Evolutionary conservation across 1,140 invertebrate species (phyloP).

Genomic region (Rhynchophorus ferrugineus): DNA sequence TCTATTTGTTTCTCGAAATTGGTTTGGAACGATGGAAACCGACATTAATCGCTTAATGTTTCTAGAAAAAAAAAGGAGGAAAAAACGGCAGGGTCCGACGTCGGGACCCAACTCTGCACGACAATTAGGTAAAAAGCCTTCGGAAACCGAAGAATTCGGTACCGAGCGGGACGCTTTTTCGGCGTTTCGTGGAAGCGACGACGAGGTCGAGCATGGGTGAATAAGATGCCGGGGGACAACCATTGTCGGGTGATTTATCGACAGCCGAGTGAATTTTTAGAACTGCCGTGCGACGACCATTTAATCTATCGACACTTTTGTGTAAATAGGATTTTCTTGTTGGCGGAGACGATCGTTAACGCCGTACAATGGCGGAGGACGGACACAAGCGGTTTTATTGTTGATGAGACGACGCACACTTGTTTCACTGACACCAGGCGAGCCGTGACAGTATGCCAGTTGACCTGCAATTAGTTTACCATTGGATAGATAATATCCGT

Average conservation of each 20-base stretch:
- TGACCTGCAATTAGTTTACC: too few relatives aligned
- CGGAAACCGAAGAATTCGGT: background rate
- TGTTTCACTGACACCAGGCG: too few relatives aligned
- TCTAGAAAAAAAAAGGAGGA: too few relatives aligned
- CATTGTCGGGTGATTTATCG: slow-evolving; percentile 1
- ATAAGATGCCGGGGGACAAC: background rate
- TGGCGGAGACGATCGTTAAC: background rate
- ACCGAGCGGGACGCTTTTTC: background rate
- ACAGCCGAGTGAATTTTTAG: background rate
- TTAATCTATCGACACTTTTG: slow-evolving; percentile 7
- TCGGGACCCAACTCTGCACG: too few relatives aligned
- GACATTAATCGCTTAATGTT: too few relatives aligned
- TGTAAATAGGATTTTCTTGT: slow-evolving; percentile 2
- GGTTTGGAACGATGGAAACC: too few relatives aligned
- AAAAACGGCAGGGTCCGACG: too few relatives aligned
- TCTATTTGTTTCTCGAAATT: too few relatives aligned
- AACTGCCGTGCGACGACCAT: background rate
- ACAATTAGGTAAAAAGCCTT: background rate
- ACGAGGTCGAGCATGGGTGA: background rate
- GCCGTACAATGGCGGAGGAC: background rate
- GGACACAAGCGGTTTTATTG: background rate
- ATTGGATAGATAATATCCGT: too few relatives aligned
- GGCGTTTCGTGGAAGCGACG: background rate
- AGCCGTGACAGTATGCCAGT: too few relatives aligned
- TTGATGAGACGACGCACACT: too few relatives aligned